Conservation (phyloP, 2,888 invertebrate species). For the Archaeoteleia sp. region DNA sequence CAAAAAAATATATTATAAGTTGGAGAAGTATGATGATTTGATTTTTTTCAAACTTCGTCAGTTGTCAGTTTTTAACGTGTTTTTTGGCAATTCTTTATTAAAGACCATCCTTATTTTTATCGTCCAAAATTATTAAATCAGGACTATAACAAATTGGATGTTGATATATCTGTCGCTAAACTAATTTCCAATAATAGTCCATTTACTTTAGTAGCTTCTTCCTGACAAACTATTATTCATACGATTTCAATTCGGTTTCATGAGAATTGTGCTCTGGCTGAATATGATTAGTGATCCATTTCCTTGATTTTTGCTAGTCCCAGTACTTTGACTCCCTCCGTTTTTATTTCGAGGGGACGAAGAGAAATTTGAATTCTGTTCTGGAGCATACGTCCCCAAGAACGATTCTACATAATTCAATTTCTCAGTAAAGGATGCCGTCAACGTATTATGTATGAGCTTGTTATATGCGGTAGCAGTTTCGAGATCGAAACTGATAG, state of each 20-base stretch:
- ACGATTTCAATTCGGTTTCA: no score
- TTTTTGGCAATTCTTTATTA: no score
- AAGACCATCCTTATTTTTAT: no score
- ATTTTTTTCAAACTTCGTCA: no score
- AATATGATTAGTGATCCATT: neutral
- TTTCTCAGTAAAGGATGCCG: neutral
- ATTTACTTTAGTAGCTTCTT: no score
- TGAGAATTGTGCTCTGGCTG: neutral
- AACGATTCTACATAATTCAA: neutral
- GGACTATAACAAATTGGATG: no score
- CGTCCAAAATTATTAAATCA: no score
- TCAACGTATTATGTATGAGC: neutral
- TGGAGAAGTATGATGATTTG: no score
- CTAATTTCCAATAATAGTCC: no score
- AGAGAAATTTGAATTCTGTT: neutral
- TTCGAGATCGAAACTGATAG: neutral
- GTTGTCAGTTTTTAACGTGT: no score
- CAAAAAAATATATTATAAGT: conserved; percentile 19
- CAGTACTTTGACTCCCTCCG: neutral
- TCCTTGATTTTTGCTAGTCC: neutral
- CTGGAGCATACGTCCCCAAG: neutral
- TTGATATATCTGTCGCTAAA: no score
- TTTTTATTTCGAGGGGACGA: neutral
- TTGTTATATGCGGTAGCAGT: neutral
- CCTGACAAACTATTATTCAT: no score